Conservation (phyloP, 1,140 invertebrate species). For the Homarus americanus region DNA sequence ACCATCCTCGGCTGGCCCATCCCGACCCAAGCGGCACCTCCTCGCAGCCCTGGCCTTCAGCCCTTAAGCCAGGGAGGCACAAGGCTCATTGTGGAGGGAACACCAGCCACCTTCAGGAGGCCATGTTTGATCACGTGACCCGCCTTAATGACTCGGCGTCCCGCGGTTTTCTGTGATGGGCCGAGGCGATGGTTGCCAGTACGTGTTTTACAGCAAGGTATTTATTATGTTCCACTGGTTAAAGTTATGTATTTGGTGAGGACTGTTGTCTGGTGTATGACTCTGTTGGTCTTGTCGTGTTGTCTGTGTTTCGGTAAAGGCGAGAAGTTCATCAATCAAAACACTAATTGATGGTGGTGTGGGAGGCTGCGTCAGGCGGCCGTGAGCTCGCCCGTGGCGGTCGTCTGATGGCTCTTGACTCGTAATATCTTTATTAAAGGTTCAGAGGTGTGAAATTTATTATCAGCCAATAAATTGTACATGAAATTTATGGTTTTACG, state of each 20-base stretch:
- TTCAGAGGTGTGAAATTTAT: conserved; percentile 63
- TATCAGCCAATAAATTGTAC: conserved; percentile 62
- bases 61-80: background rate
- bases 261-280: no score
- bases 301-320: no score
- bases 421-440: conserved; percentile 64
- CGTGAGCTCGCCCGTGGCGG: background rate
- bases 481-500: conserved; percentile 60
- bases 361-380: background rate
- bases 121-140: conserved; percentile 51
- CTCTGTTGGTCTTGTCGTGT: no score
- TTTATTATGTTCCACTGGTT: background rate
- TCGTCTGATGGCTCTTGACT: conserved; percentile 38
- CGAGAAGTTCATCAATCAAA: background rate
- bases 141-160: conserved; percentile 52
- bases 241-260: no score
- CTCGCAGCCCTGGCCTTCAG: background rate
- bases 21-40: background rate
- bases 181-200: background rate
- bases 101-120: background rate
- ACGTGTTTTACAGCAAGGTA: background rate
- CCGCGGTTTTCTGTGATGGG: conserved; percentile 55
- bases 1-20: background rate
- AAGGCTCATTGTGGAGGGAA: conserved; percentile 6
- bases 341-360: background rate